Conservation (phyloP, 2,888 invertebrate genomes). For the Phlogophora meticulosa region DNA sequence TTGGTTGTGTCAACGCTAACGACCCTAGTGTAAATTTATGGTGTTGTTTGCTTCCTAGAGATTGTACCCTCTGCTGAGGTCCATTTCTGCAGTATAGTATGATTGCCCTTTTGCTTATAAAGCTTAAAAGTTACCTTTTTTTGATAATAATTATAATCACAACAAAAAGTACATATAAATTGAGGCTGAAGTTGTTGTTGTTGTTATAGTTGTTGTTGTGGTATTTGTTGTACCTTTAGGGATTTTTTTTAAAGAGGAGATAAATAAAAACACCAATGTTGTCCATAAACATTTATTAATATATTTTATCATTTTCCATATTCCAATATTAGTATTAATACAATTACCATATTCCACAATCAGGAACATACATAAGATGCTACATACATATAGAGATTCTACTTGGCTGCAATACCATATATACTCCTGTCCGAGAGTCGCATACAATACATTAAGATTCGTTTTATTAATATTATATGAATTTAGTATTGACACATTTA, state of each 20-base stretch:
- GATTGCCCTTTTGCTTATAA: too few relatives aligned
- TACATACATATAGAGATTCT: conserved; percentile 86
- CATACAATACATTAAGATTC: conserved; percentile 85
- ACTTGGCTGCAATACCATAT: conserved; percentile 87
- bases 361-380: conserved; percentile 87
- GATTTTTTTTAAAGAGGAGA: not conserved
- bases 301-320: conserved; percentile 89
- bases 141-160: too few relatives aligned
- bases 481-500: conserved; percentile 85
- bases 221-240: too few relatives aligned
- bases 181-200: too few relatives aligned
- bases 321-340: conserved; percentile 87
- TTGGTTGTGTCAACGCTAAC: not conserved
- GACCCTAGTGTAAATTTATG: not conserved
- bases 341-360: conserved; percentile 83
- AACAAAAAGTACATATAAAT: too few relatives aligned
- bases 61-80: too few relatives aligned
- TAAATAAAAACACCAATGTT: conserved; percentile 70
- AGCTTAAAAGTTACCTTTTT: too few relatives aligned
- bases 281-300: conserved; percentile 91
- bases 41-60: not conserved
- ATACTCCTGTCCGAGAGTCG: conserved; percentile 86
- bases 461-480: conserved; percentile 81
- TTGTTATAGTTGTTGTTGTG: too few relatives aligned
- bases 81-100: too few relatives aligned